Evolutionary conservation across 35 echinoderm and acorn worm genomes (phyloP).

Genomic region (Ophiothrix spiculata): DNA sequence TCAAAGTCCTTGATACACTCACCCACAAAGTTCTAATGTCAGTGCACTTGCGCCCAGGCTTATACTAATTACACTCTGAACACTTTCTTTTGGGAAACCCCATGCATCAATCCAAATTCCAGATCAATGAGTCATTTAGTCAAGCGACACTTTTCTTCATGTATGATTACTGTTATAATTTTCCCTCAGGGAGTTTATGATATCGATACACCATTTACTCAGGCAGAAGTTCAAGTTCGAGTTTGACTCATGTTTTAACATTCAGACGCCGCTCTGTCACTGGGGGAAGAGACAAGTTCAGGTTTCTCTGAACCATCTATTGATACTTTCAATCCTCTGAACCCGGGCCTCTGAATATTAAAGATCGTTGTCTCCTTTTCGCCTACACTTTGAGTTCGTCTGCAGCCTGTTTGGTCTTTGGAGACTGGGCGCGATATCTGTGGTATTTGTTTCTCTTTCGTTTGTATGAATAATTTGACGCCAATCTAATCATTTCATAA

Average conservation of each 20-base stretch:
- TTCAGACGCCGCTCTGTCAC: background rate
- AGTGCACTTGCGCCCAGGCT: no score
- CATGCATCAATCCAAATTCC: background rate
- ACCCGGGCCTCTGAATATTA: background rate
- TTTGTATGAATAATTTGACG: background rate
- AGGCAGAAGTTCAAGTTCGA: background rate
- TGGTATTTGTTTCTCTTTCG: background rate
- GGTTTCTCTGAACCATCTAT: background rate
- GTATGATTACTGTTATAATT: background rate
- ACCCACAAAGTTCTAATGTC: no score
- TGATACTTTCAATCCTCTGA: no score
- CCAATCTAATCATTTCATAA: background rate
- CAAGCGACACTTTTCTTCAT: background rate
- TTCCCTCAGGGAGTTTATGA: background rate
- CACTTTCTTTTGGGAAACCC: no score
- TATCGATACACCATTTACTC: background rate
- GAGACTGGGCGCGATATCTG: background rate
- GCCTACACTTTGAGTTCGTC: no score
- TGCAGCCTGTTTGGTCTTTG: background rate
- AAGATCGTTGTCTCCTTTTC: background rate
- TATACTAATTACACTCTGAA: no score
- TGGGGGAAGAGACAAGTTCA: background rate
- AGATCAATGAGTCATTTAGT: background rate
- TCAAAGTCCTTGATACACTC: no score
- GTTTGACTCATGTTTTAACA: background rate